Base-by-base conservation (phyloP, 2,113 vertebrate genomes). In the Pheucticus melanocephalus region DNA sequence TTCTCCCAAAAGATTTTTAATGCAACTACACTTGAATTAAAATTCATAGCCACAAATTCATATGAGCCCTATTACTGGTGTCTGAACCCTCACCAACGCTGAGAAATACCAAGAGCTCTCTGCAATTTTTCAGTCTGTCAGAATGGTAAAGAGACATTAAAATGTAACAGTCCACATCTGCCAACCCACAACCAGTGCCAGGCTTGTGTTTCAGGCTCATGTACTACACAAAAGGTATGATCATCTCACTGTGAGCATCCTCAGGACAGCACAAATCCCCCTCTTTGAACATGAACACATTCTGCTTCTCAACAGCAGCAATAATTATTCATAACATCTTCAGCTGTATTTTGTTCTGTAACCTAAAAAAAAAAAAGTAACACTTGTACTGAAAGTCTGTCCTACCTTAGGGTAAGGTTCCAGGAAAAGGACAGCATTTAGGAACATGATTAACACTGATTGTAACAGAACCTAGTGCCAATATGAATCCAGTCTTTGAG, bases 391-490 rank as follows among this genome's bases (percentile, higher is more conserved):
- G 10, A 48, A 64, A 75, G 51, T 23, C 42, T 86, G 9, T 23
- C 63, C 56, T 68, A 39, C 15, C 15, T 22, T 16, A 53, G 24
- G 6, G 27, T 66, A 77, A 45, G 37, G 51, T 42, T 27, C 35
- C 21, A 78, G 23, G 10, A 80, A 44, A 78, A 82, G 45, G 22
- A 5, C 11, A 86, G 40, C 33, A 72, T 86, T 72, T 80, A 45
- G 19, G 71, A 82, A 65, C 28, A 47, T 0, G 1, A 78, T 59
- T 76, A 75, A 24, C 25, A 48, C 9, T 0, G 1, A 72, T 0
- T 66, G 12, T 27, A 89, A 63, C 7, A 22, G 30, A 51, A 80
- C 18, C 20, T 53, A 48, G 14, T 33, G 15, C 5, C 39, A 73
- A 15, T 6, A 66, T 17, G 31, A 84, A 68, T 57, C 28, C 37